phyloP scores from a whole-genome alignment of 37 sponge, comb jelly and placozoan species.

The Petrosia ficiformis region DNA sequence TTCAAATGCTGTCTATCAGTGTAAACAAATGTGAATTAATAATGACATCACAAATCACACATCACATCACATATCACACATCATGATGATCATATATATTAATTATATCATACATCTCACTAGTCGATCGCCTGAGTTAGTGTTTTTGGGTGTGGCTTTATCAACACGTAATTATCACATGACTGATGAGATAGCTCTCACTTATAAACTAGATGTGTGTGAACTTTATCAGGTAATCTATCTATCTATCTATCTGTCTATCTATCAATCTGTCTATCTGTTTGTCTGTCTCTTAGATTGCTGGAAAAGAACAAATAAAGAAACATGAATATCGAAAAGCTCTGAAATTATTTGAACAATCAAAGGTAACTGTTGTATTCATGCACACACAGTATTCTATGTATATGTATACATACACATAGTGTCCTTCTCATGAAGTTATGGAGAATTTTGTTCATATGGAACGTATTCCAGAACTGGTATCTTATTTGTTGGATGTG shows the following conservation, averaged over 20 bases:
- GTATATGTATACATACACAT: neutral
- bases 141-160: constrained; percentile 42
- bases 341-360: constrained; percentile 40
- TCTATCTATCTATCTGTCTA: constrained; percentile 7
- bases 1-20: constrained; percentile 61
- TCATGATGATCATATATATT: neutral
- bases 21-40: constrained; percentile 46
- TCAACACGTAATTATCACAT: constrained; percentile 18
- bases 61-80: neutral
- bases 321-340: constrained; percentile 34
- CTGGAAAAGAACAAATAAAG: constrained; percentile 40
- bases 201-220: constrained; percentile 66
- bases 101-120: neutral
- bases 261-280: constrained; percentile 44
- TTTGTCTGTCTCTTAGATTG: constrained; percentile 48
- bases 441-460: constrained; percentile 30
- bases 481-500: constrained; percentile 35
- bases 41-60: neutral
- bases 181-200: constrained; percentile 65
- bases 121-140: constrained; percentile 38
- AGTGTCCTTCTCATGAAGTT: constrained; percentile 31
- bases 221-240: constrained; percentile 53
- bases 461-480: constrained; percentile 47
- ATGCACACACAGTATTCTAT: neutral
- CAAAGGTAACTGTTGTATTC: constrained; percentile 26